A percentile compares a stretch with the other conserved stretches of the same genome.
phyloP scores from a whole-genome alignment of 2,113 vertebrate genomes.

The Epinephelus fuscoguttatus region DNA sequence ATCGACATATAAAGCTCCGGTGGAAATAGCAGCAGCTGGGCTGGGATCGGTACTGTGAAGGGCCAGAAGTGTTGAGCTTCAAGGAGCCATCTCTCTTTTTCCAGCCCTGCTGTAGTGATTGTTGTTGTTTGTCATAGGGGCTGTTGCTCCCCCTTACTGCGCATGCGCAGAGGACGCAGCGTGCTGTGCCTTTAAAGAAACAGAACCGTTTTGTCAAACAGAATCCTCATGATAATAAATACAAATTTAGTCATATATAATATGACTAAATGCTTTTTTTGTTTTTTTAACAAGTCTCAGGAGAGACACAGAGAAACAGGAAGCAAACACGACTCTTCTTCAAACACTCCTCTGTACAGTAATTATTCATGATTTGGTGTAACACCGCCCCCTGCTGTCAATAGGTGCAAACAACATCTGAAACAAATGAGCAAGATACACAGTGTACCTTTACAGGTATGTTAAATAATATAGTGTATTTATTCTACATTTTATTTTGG shows the following conservation, averaged over 20 bases:
- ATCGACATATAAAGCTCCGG: constrained; percentile 70
- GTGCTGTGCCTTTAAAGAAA: constrained; percentile 68
- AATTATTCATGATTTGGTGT: background rate
- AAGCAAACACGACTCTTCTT: background rate
- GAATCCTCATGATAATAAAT: no score
- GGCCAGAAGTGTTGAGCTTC: constrained; percentile 40
- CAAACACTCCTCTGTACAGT: background rate
- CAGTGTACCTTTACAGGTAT: background rate
- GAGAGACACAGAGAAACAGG: background rate
- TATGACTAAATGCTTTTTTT: no score
- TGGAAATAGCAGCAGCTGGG: constrained; percentile 63
- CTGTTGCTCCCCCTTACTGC: constrained; percentile 60
- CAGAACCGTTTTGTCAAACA: background rate
- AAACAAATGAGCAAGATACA: background rate
- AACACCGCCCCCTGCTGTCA: constrained; percentile 46
- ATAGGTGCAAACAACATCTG: background rate
- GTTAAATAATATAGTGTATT: background rate
- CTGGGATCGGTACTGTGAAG: background rate
- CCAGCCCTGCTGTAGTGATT: constrained; percentile 66
- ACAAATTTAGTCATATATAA: accelerated
- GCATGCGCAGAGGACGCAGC: constrained; percentile 72
- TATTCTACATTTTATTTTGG: background rate
- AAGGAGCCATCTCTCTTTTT: constrained; percentile 62
- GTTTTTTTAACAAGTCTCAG: background rate
- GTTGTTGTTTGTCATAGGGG: constrained; percentile 84